Evolutionary conservation across 2,113 vertebrate species (phyloP).

Genomic region (Brachyhypopomus gauderio): DNA sequence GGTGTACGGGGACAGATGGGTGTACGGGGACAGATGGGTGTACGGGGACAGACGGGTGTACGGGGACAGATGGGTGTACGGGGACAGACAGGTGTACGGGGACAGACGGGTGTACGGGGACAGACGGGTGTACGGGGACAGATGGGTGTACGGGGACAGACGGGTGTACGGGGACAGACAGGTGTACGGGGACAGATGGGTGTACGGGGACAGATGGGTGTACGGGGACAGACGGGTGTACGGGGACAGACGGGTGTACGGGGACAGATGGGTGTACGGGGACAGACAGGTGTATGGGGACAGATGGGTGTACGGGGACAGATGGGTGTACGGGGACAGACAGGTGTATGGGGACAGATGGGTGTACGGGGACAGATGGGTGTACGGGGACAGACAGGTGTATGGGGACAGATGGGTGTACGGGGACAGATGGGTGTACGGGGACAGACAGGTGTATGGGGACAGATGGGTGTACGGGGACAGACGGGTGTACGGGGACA

Average conservation of each 20-base stretch:
- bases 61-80: too few species aligned
- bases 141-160: not conserved
- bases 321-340: constrained; percentile 41
- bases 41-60: constrained; percentile 46
- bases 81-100: constrained; percentile 34
- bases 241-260: too few species aligned
- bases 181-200: not conserved
- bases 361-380: not conserved
- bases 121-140: too few species aligned
- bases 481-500: constrained; percentile 40
- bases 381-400: constrained; percentile 49
- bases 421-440: constrained; percentile 27
- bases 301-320: too few species aligned
- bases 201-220: not conserved
- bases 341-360: constrained; percentile 7
- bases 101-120: constrained; percentile 43
- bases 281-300: constrained; percentile 31
- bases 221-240: constrained; percentile 46
- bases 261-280: constrained; percentile 33
- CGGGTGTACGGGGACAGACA: constrained; percentile 43
- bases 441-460: constrained; percentile 35
- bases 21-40: not conserved
- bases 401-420: too few species aligned
- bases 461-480: too few species aligned
- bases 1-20: not conserved